A percentile compares a stretch with the other conserved stretches of the same genome.
Conservation (phyloP, 2,888 invertebrate genomes). For the Coleophora deauratella region DNA sequence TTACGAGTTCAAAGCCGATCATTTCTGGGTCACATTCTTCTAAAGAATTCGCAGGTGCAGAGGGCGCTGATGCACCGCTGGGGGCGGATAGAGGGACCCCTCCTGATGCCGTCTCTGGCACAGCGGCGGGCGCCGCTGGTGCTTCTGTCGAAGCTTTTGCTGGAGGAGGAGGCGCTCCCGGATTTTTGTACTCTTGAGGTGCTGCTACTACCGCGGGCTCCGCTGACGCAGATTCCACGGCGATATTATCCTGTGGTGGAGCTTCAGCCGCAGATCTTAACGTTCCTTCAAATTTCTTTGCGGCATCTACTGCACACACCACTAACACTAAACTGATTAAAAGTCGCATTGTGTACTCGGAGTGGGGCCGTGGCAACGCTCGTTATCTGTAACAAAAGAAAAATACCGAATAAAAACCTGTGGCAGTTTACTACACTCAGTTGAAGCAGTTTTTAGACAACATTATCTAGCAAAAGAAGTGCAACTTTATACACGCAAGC, state of each 20-base stretch:
- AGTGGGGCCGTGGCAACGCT: slow-evolving; percentile 61
- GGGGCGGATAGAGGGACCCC: slow-evolving; percentile 66
- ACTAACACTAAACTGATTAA: slow-evolving; percentile 60
- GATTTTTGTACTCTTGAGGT: slow-evolving; percentile 59
- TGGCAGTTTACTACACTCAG: slow-evolving; percentile 34
- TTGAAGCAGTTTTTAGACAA: slow-evolving; percentile 39
- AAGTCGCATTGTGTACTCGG: slow-evolving; percentile 58
- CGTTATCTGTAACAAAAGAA: slow-evolving; percentile 65
- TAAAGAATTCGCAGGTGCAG: slow-evolving; percentile 69
- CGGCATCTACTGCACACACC: slow-evolving; percentile 58
- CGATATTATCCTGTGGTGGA: slow-evolving; percentile 64
- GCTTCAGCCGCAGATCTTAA: slow-evolving; percentile 64
- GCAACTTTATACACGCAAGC: slow-evolving; percentile 35
- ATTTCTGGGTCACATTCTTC: slow-evolving; percentile 92
- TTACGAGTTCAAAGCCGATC: slow-evolving; percentile 93
- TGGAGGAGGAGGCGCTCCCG: slow-evolving; percentile 46
- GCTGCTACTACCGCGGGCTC: slow-evolving; percentile 61
- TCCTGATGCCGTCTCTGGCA: slow-evolving; percentile 62
- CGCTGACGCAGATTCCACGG: slow-evolving; percentile 58
- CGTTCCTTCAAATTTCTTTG: slow-evolving; percentile 65
- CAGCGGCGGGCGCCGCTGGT: slow-evolving; percentile 33
- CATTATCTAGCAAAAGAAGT: slow-evolving; percentile 28
- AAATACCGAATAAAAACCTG: slow-evolving; percentile 42
- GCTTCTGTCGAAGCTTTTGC: slow-evolving; percentile 28
- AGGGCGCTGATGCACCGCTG: slow-evolving; percentile 64